These are phyloP conservation scores for Holothuria glaberrima DNA, from an alignment of 35 echinoderm and acorn worm species.

Conservation along the genomic window DNA sequence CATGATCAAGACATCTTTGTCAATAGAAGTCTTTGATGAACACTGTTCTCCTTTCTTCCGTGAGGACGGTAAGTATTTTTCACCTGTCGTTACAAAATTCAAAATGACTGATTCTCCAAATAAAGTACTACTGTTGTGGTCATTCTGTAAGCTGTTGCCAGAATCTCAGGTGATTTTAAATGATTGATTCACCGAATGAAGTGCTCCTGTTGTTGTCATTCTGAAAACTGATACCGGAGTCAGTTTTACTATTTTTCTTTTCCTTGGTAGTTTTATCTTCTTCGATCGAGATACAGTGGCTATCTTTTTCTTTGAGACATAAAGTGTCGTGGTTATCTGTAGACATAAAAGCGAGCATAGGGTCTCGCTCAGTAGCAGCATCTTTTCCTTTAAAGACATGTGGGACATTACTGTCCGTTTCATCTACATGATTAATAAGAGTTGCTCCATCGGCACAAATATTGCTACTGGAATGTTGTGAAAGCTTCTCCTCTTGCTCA, in stretches of 20 bases:
- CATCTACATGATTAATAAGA: background rate
- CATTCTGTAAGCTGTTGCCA: conserved; percentile 1
- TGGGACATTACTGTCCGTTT: background rate
- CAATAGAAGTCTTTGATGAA: no score
- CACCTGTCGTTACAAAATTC: no score
- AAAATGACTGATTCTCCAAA: conserved; percentile 15
- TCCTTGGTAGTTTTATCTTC: background rate
- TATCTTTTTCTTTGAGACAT: background rate
- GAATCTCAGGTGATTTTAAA: background rate
- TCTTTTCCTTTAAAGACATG: background rate
- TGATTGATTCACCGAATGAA: conserved; percentile 7
- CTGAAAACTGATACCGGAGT: conserved; percentile 16
- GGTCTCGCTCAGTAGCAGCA: background rate
- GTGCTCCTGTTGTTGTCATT: conserved; percentile 1
- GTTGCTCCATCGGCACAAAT: background rate
- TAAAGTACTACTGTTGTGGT: background rate
- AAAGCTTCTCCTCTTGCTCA: background rate
- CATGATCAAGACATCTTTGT: no score
- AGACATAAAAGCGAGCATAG: conserved; percentile 1
- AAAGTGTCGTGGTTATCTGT: background rate
- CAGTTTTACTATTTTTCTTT: conserved; percentile 13
- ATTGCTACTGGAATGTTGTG: background rate
- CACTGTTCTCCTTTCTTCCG: no score
- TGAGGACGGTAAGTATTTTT: no score
- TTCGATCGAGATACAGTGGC: conserved; percentile 9